phyloP scores from a whole-genome alignment of 1,140 invertebrate genomes.

The Plodia interpunctella region DNA sequence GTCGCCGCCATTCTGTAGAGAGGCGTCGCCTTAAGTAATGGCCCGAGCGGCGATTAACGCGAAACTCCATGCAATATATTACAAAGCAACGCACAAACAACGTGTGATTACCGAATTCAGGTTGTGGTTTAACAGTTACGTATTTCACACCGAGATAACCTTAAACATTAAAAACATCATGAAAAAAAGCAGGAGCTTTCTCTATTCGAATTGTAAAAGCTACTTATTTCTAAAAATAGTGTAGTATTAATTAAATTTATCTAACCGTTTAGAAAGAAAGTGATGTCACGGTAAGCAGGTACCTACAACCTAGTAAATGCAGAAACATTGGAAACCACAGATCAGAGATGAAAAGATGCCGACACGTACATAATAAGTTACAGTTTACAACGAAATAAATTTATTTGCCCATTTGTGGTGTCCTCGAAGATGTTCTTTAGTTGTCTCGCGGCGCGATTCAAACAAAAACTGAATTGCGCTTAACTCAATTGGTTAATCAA shows the following conservation, averaged over 20 bases:
- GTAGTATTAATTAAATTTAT: too few relatives aligned
- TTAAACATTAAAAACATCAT: too few relatives aligned
- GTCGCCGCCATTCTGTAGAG: constrained; percentile 38
- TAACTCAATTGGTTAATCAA: constrained; percentile 68
- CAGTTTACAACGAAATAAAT: background rate
- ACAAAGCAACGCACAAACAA: background rate
- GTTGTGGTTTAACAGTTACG: background rate
- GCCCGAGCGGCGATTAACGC: constrained; percentile 14
- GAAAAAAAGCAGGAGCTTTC: too few relatives aligned
- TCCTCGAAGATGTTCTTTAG: constrained; percentile 11
- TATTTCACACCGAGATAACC: too few relatives aligned
- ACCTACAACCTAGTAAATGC: too few relatives aligned
- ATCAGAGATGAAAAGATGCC: background rate
- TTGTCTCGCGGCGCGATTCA: constrained; percentile 25
- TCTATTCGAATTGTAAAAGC: too few relatives aligned
- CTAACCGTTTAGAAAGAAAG: too few relatives aligned
- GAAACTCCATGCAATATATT: background rate
- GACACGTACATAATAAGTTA: background rate
- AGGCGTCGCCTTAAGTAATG: constrained; percentile 53
- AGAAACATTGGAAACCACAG: background rate
- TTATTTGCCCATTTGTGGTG: background rate
- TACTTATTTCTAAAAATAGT: too few relatives aligned
- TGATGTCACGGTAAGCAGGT: too few relatives aligned
- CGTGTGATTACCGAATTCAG: background rate
- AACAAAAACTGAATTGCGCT: constrained; percentile 54